Percentiles rank a stretch among this genome's conserved stretches.
phyloP scores from a whole-genome alignment of 2,888 invertebrate species.

The Pinctada fucata region DNA sequence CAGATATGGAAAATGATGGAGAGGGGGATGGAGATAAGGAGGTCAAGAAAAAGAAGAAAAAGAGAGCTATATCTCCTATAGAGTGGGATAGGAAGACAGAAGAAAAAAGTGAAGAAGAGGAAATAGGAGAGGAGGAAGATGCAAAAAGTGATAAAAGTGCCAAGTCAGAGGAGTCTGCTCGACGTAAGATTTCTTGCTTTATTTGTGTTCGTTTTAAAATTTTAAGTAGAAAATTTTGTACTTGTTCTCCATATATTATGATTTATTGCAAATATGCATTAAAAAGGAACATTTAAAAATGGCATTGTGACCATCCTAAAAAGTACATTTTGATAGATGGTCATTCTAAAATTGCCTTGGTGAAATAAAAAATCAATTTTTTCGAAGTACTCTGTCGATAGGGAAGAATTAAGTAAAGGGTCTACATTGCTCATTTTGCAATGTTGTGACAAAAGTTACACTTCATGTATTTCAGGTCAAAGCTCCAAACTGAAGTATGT shows the following conservation, averaged over 20 bases:
- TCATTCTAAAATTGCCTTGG: too few species aligned
- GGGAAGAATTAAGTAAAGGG: too few species aligned
- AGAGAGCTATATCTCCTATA: slow-evolving; percentile 72
- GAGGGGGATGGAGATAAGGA: slow-evolving; percentile 51
- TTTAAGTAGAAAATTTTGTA: too few species aligned
- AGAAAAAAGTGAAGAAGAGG: slow-evolving; percentile 47
- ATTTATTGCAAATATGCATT: too few species aligned
- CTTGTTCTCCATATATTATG: too few species aligned
- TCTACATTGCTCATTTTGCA: too few species aligned
- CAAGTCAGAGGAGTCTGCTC: slow-evolving; percentile 37
- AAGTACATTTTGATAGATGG: too few species aligned
- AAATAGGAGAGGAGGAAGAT: slow-evolving; percentile 52
- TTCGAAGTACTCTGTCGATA: too few species aligned
- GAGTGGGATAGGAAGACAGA: slow-evolving; percentile 71
- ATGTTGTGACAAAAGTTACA: too few species aligned
- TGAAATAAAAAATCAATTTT: too few species aligned
- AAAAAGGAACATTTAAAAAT: too few species aligned
- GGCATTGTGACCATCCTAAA: too few species aligned
- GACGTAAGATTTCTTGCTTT: slow-evolving; percentile 30
- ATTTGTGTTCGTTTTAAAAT: not conserved
- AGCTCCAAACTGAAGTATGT: slow-evolving; percentile 86
- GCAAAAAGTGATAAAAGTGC: slow-evolving; percentile 50
- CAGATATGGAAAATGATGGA: slow-evolving; percentile 46
- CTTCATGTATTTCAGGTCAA: slow-evolving; percentile 18
- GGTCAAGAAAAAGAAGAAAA: slow-evolving; percentile 44